Evolutionary conservation across 2,113 vertebrate species (phyloP).

Genomic region (Chiloscyllium plagiosum): DNA sequence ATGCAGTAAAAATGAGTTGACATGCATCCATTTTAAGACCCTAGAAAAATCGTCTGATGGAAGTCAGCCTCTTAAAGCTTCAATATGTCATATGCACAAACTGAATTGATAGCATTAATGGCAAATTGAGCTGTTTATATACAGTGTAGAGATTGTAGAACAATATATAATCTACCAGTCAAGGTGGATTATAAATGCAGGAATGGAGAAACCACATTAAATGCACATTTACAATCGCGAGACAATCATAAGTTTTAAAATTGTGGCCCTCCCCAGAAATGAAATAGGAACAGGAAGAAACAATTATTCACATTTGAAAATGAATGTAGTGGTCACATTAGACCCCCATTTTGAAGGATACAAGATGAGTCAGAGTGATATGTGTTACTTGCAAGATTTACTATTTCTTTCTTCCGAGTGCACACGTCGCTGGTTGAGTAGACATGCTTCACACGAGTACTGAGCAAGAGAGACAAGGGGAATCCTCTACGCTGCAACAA

Average conservation of each 20-base stretch:
- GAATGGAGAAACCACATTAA: background rate
- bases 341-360: too few species aligned
- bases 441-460: background rate
- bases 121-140: background rate
- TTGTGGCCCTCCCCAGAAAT: background rate
- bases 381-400: too few species aligned
- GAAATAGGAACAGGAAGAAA: too few species aligned
- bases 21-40: slow-evolving; percentile 17
- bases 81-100: background rate
- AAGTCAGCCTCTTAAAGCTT: background rate
- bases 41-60: background rate
- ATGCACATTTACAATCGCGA: background rate
- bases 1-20: background rate
- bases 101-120: background rate
- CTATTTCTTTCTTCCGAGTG: too few species aligned
- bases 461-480: background rate
- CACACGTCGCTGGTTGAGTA: background rate
- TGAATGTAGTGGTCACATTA: too few species aligned
- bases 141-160: background rate
- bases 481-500: background rate
- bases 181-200: background rate
- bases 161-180: background rate
- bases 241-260: background rate
- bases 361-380: too few species aligned
- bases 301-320: too few species aligned